Conservation (phyloP, 2,888 invertebrate genomes). For the Cepaea hortensis region DNA sequence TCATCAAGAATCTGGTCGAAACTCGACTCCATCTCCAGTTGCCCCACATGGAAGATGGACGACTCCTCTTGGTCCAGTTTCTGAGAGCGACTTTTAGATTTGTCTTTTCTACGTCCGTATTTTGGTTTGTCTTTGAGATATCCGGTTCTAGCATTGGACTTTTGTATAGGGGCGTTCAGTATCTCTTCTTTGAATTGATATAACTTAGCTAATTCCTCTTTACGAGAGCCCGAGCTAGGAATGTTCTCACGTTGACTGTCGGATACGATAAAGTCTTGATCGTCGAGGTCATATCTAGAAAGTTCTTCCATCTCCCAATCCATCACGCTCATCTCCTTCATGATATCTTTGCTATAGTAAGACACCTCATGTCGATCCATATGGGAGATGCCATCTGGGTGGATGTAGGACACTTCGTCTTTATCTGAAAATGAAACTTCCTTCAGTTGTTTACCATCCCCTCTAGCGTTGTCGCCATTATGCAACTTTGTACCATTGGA, state of each 20-base stretch:
- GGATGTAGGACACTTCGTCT: conserved; percentile 34
- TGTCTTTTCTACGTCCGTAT: conserved; percentile 2
- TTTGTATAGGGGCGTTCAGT: not conserved
- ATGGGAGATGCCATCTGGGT: conserved; percentile 23
- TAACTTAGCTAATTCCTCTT: conserved; percentile 7
- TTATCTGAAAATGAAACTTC: conserved; percentile 30
- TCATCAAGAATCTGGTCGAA: conserved; percentile 24
- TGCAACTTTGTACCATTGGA: conserved; percentile 12
- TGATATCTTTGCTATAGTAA: conserved; percentile 41
- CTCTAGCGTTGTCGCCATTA: not conserved
- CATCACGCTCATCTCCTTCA: conserved; percentile 48
- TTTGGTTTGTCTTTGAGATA: not conserved
- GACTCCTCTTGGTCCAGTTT: conserved; percentile 23
- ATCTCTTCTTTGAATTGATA: conserved; percentile 29
- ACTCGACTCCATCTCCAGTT: conserved; percentile 10
- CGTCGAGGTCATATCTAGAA: conserved; percentile 15
- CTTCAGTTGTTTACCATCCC: not conserved
- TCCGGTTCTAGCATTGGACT: not conserved
- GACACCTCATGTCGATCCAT: conserved; percentile 33
- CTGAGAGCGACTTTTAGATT: not conserved
- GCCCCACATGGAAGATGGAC: conserved; percentile 28
- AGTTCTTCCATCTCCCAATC: conserved; percentile 44
- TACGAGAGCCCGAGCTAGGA: not conserved
- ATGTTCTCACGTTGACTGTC: not conserved
- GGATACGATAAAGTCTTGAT: not conserved